phyloP scores from a whole-genome alignment of 2,888 invertebrate species.

The Drosophila putrida region DNA sequence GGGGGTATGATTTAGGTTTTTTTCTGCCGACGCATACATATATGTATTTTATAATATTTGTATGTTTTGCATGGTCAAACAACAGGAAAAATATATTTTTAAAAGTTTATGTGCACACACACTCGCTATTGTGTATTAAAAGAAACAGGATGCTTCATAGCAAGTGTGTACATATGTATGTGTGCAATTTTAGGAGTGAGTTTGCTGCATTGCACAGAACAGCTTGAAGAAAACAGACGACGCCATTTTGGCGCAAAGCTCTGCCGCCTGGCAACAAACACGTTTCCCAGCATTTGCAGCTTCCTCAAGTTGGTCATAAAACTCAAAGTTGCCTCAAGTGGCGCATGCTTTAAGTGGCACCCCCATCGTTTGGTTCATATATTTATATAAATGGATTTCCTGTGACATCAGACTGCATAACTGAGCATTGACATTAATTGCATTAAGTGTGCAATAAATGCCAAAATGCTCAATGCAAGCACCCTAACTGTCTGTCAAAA shows the following conservation, averaged over 20 bases:
- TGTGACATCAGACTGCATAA: slow-evolving; percentile 29
- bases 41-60: slow-evolving; percentile 16
- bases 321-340: slow-evolving; percentile 30
- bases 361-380: not conserved
- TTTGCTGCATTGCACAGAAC: slow-evolving; percentile 46
- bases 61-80: slow-evolving; percentile 18
- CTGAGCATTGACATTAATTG: slow-evolving; percentile 49
- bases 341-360: slow-evolving; percentile 34
- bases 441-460: slow-evolving; percentile 57
- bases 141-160: not conserved
- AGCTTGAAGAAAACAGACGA: slow-evolving; percentile 12
- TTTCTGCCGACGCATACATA: slow-evolving; percentile 6
- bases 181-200: no score
- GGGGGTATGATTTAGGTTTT: slow-evolving; percentile 17
- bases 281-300: slow-evolving; percentile 48
- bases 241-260: slow-evolving; percentile 58
- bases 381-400: slow-evolving; percentile 55
- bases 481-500: slow-evolving; percentile 32
- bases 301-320: slow-evolving; percentile 52
- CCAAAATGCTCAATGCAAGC: slow-evolving; percentile 32
- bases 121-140: slow-evolving; percentile 7
- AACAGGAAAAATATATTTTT: slow-evolving; percentile 21
- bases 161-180: not conserved
- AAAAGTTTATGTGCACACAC: slow-evolving; percentile 40
- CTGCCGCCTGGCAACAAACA: slow-evolving; percentile 56